These are phyloP conservation scores for Daubentonia madagascariensis DNA, from an alignment of 2,113 vertebrate genomes.

Conservation along the genomic window DNA sequence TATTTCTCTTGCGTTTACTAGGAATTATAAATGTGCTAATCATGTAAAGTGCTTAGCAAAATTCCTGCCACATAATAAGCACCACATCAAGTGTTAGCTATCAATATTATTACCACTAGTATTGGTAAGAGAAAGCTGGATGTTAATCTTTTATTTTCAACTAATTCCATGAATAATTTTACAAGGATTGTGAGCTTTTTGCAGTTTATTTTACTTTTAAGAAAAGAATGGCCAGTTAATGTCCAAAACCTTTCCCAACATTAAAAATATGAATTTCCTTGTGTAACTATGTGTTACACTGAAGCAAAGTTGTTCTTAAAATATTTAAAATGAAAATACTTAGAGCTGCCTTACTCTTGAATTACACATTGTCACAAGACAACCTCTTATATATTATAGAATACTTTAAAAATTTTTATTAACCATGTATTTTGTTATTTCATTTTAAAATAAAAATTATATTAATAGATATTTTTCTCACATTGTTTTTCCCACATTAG, in stretches of 20 bases:
- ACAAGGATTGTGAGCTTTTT: not conserved
- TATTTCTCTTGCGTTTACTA: not conserved
- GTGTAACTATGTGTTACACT: not conserved
- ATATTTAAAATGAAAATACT: not conserved
- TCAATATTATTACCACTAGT: not conserved
- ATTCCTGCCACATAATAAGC: not conserved
- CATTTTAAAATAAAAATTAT: not conserved
- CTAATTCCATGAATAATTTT: not conserved
- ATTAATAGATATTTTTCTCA: not conserved
- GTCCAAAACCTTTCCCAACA: not conserved
- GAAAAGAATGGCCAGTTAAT: not conserved
- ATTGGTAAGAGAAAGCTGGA: not conserved
- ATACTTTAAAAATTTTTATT: not conserved
- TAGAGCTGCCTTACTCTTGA: not conserved
- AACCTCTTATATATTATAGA: not conserved
- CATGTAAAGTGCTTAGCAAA: not conserved
- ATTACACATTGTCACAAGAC: not conserved
- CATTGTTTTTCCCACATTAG: not conserved
- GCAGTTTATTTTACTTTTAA: not conserved
- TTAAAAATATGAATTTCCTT: not conserved
- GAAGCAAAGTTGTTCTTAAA: constrained; percentile 11
- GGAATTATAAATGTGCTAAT: not conserved
- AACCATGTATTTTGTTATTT: not conserved
- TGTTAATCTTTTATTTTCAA: not conserved
- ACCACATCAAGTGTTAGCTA: not conserved